These are phyloP conservation scores for Nesospiza acunhae DNA, from an alignment of 2,113 vertebrate genomes.

Conservation along the genomic window DNA sequence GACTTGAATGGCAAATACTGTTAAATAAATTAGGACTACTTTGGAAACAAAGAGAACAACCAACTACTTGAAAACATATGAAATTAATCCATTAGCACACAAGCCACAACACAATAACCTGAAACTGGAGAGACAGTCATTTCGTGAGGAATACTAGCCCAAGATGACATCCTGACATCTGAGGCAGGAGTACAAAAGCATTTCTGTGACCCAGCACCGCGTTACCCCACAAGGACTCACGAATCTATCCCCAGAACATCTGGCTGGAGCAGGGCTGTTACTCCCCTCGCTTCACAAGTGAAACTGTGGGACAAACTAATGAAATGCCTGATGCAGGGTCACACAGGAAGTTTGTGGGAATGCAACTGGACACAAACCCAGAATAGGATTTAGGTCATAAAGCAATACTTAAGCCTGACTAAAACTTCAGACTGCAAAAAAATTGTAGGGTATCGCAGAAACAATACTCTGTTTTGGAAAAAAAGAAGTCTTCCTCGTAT, in stretches of 20 bases:
- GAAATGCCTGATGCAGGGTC: slow-evolving; percentile 14
- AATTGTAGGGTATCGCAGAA: neutral
- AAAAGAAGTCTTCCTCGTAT: neutral
- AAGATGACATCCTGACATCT: neutral
- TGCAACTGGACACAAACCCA: neutral
- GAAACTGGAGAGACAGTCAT: neutral
- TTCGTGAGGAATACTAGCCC: neutral
- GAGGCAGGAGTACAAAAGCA: neutral
- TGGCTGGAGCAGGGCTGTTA: neutral
- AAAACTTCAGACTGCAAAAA: neutral
- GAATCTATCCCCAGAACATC: slow-evolving; percentile 44
- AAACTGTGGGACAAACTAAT: neutral
- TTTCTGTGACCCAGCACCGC: neutral
- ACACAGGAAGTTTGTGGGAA: slow-evolving; percentile 39
- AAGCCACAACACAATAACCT: slow-evolving; percentile 40
- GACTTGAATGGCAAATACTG: slow-evolving; percentile 63
- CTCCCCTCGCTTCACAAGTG: neutral
- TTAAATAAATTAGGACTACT: slow-evolving; percentile 62
- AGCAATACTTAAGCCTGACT: neutral
- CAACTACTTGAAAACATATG: slow-evolving; percentile 50
- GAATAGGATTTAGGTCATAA: neutral
- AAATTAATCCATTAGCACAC: slow-evolving; percentile 56
- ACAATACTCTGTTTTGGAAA: neutral
- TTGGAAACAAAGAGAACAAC: slow-evolving; percentile 43
- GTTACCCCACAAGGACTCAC: neutral